Evolutionary conservation across 2,113 vertebrate genomes (phyloP).

Genomic region (Isurus oxyrinchus): DNA sequence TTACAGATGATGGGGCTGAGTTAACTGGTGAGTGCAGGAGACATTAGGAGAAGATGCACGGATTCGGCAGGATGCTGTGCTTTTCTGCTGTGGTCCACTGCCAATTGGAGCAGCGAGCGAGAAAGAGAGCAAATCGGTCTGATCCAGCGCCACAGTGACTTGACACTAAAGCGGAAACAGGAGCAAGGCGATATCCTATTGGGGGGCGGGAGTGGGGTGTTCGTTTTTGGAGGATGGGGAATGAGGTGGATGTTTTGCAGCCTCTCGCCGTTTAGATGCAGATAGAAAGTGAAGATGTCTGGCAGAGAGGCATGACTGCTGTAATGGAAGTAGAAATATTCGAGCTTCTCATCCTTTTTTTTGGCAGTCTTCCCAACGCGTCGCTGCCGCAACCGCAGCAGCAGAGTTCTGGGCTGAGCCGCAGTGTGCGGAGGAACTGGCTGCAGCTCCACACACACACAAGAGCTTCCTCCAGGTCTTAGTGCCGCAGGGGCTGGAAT

Average conservation of each 20-base stretch:
- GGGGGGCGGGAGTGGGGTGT: background rate
- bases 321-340: background rate
- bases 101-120: background rate
- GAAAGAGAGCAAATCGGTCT: background rate
- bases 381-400: background rate
- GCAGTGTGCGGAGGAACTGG: constrained; percentile 20
- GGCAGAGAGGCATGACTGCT: background rate
- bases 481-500: background rate
- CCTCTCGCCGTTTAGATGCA: background rate
- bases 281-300: background rate
- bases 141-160: background rate
- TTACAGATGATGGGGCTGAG: background rate
- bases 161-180: background rate
- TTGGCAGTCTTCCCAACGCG: background rate
- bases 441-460: background rate
- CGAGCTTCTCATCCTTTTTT: background rate
- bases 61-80: background rate
- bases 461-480: constrained; percentile 5
- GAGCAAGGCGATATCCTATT: background rate
- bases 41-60: background rate
- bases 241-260: background rate
- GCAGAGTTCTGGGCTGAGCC: background rate
- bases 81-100: constrained; percentile 6
- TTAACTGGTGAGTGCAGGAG: background rate
- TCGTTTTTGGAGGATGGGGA: background rate